These are phyloP conservation scores for Oligia latruncula DNA, from an alignment of 2,888 invertebrate genomes.

Conservation along the genomic window DNA sequence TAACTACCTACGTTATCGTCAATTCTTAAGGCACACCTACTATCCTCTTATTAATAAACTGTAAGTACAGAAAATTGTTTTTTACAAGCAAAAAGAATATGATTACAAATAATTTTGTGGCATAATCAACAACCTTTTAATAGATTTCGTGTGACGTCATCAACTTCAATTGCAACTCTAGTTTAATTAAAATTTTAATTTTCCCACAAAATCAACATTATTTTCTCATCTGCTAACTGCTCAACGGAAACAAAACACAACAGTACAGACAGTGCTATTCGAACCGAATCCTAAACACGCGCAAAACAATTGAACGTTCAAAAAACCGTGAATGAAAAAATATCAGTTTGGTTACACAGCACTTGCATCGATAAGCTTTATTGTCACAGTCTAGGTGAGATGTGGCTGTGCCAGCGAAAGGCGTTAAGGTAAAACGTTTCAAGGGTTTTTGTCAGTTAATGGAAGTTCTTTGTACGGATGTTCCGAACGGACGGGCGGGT, in stretches of 20 bases:
- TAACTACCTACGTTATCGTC: background rate
- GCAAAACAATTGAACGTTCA: constrained; percentile 36
- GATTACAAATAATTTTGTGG: background rate
- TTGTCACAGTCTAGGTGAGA: constrained; percentile 69
- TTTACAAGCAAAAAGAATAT: background rate
- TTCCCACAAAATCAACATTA: background rate
- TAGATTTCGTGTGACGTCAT: background rate
- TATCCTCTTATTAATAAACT: background rate
- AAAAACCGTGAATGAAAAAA: constrained; percentile 53
- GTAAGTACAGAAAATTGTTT: background rate
- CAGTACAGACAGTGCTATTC: background rate
- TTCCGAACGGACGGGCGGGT: constrained; percentile 82
- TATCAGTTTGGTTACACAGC: constrained; percentile 45
- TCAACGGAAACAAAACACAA: constrained; percentile 15
- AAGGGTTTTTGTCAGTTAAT: constrained; percentile 86
- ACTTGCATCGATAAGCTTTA: constrained; percentile 68
- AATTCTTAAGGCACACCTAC: background rate
- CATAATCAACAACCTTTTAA: background rate
- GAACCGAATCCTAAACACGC: constrained; percentile 31
- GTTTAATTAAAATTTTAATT: background rate
- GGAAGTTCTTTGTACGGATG: constrained; percentile 89
- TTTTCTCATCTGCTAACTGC: constrained; percentile 3
- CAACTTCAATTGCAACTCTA: background rate
- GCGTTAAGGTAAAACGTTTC: constrained; percentile 77
- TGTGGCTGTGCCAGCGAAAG: constrained; percentile 67